A percentile compares a stretch with the other conserved stretches of the same genome.
phyloP scores from a whole-genome alignment of 2,888 invertebrate species.

The Deilephila elpenor region DNA sequence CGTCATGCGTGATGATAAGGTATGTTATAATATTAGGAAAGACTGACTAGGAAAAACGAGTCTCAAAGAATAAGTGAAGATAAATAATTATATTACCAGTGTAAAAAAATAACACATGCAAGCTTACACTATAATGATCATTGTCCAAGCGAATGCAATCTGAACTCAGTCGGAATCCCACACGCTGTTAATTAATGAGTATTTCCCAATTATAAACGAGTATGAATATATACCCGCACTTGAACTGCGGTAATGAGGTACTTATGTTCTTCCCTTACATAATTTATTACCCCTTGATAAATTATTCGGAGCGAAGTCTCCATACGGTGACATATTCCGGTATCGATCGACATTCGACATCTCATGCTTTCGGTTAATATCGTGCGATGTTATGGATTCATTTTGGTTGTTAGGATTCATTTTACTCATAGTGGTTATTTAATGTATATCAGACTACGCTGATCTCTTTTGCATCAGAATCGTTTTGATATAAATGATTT shows the following conservation, averaged over 20 bases:
- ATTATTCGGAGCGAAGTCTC: slow-evolving; percentile 32
- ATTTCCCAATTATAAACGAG: not conserved
- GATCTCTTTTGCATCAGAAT: no score
- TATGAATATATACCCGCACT: slow-evolving; percentile 11
- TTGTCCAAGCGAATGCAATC: no score
- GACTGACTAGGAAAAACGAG: no score
- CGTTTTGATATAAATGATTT: no score
- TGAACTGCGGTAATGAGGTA: slow-evolving; percentile 32
- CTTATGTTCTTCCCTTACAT: slow-evolving; percentile 32
- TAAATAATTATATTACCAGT: no score
- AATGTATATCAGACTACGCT: no score
- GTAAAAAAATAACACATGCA: no score
- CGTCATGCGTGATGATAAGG: no score
- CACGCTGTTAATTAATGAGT: slow-evolving; percentile 10
- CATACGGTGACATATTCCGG: slow-evolving; percentile 24
- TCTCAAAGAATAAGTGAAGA: no score
- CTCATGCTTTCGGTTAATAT: slow-evolving; percentile 23
- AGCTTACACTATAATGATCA: no score
- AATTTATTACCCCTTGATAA: slow-evolving; percentile 34
- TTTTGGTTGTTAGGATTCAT: not conserved
- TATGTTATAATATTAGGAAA: no score
- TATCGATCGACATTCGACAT: slow-evolving; percentile 30
- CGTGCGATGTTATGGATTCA: not conserved
- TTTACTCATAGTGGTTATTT: no score
- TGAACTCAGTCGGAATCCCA: not conserved